Percentiles rank a stretch among this genome's conserved stretches.
Conservation (phyloP, 2,888 invertebrate species). For the Caenorhabditis sp. region DNA sequence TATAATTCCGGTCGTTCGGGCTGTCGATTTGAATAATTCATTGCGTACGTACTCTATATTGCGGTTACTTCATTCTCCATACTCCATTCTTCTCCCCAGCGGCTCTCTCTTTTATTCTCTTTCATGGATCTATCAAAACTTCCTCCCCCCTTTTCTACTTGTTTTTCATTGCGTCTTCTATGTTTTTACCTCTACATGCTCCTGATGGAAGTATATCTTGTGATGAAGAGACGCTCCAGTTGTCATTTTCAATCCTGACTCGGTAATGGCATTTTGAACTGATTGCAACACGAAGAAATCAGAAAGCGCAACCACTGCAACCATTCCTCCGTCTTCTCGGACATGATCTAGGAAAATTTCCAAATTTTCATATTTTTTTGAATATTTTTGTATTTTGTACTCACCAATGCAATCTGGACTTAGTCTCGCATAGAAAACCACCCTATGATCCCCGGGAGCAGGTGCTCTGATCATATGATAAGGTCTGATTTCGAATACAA, state of each 20-base stretch:
- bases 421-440: slow-evolving; percentile 52
- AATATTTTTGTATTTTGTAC: not conserved
- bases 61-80: too few species aligned
- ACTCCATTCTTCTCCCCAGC: not conserved
- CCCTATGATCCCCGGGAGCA: slow-evolving; percentile 30
- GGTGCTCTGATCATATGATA: slow-evolving; percentile 17
- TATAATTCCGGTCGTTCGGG: not conserved
- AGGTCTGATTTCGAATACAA: slow-evolving; percentile 50
- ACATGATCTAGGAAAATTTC: too few species aligned
- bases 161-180: not conserved
- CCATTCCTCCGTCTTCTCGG: slow-evolving; percentile 52
- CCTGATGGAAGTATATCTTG: slow-evolving; percentile 58
- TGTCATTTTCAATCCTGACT: slow-evolving; percentile 34
- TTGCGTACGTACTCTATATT: too few species aligned
- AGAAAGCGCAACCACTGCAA: slow-evolving; percentile 48
- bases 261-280: slow-evolving; percentile 16
- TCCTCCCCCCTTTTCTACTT: too few species aligned
- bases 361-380: too few species aligned
- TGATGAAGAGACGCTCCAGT: slow-evolving; percentile 61
- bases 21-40: not conserved
- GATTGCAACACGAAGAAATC: slow-evolving; percentile 61
- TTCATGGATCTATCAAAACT: too few species aligned
- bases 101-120: not conserved
- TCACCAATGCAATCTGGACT: slow-evolving; percentile 49
- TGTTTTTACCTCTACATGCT: slow-evolving; percentile 43